Evolutionary conservation across 1,140 invertebrate species (phyloP).

Genomic region (Trichoplusia ni): DNA sequence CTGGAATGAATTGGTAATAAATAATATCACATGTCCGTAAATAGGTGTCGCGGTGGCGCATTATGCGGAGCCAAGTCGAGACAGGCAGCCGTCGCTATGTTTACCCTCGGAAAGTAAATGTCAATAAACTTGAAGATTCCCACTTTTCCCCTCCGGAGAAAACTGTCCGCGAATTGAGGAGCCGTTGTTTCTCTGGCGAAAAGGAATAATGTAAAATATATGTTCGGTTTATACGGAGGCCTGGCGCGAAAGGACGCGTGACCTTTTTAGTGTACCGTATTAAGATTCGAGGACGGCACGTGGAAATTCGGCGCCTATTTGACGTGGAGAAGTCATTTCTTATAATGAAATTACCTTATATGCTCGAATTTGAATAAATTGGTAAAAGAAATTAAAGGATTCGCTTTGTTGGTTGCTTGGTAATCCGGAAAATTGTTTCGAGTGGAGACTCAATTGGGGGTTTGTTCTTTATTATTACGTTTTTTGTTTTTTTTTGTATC

Average conservation of each 20-base stretch:
- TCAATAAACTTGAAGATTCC: conserved; percentile 74
- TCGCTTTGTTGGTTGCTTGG: not conserved
- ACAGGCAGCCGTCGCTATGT: conserved; percentile 60
- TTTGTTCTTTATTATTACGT: no score
- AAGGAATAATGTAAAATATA: conserved; percentile 65
- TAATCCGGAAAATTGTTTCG: conserved; percentile 1
- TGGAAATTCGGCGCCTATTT: not conserved
- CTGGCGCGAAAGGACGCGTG: conserved; percentile 24
- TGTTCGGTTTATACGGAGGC: conserved; percentile 35
- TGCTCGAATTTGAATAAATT: not conserved
- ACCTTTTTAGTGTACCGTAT: conserved; percentile 22
- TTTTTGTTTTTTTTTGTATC: no score
- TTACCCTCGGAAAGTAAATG: conserved; percentile 78
- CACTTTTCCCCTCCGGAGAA: conserved; percentile 58
- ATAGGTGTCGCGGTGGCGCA: conserved; percentile 34
- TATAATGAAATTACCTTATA: conserved; percentile 9
- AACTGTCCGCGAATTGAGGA: conserved; percentile 57
- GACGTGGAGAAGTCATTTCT: conserved; percentile 3
- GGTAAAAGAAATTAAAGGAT: not conserved
- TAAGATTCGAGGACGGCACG: conserved; percentile 13
- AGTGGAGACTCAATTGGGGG: no score
- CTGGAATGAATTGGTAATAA: conserved; percentile 31
- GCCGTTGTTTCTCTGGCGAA: conserved; percentile 52
- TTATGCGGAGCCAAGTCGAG: conserved; percentile 53
- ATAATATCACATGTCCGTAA: conserved; percentile 26